These are phyloP conservation scores for Coregonus clupeaformis DNA, from an alignment of 2,113 vertebrate genomes.

Conservation along the genomic window DNA sequence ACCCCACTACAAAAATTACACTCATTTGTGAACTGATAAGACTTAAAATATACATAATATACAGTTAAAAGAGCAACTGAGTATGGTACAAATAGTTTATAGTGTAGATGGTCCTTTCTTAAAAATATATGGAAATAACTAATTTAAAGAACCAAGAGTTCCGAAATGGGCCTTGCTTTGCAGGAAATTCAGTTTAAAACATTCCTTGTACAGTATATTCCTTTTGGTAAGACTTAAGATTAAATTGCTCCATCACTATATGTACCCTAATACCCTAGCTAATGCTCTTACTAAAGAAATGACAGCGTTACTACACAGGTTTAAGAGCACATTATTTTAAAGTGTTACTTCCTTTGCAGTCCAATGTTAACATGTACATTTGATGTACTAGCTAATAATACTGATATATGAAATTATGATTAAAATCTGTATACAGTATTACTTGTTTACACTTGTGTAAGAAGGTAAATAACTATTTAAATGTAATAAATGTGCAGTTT, in stretches of 20 bases:
- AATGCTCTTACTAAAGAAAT: too few relatives aligned
- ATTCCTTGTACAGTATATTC: neutral
- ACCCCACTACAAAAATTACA: constrained; percentile 79
- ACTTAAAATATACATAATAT: constrained; percentile 75
- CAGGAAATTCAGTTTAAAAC: neutral
- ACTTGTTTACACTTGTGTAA: constrained; percentile 8
- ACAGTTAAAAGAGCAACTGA: constrained; percentile 45
- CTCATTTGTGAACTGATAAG: constrained; percentile 71
- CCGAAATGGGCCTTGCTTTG: neutral
- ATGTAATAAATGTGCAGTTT: neutral
- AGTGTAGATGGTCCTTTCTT: constrained; percentile 42
- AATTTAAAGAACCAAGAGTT: neutral
- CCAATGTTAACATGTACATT: constrained; percentile 13
- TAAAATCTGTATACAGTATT: constrained; percentile 10
- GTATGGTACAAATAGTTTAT: constrained; percentile 61
- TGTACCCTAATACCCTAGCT: constrained; percentile 50
- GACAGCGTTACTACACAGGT: too few relatives aligned
- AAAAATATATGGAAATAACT: constrained; percentile 25
- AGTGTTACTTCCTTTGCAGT: constrained; percentile 6
- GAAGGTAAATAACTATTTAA: neutral
- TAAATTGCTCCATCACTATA: too few relatives aligned
- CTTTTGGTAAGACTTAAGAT: too few relatives aligned
- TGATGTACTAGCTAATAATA: constrained; percentile 46
- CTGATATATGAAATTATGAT: constrained; percentile 44
- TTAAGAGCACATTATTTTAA: neutral